Evolutionary conservation across 2,113 vertebrate genomes (phyloP), one percentile per base, ranked within the genome.

Genomic region (Gasterosteus nipponicus): DNA sequence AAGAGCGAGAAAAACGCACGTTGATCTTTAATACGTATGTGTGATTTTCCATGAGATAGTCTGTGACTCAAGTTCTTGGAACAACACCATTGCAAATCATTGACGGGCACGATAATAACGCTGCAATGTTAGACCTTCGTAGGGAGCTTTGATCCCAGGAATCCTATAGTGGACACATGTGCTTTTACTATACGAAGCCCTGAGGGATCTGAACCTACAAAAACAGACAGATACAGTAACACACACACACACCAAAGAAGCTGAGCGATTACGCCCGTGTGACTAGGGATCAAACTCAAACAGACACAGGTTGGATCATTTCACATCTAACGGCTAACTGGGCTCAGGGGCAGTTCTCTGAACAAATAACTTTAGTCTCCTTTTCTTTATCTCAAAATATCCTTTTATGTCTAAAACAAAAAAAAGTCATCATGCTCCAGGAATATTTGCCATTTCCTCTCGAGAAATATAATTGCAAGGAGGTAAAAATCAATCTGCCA

Each of bases 161-260:
- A 88, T 72, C 79, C 78, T 80, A 77, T 75, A 73, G 72, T 73
- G 81, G 77, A 81, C 86, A 91, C 88, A 92, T 86, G 12, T 91
- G 89, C 83, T 92, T 88, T 84, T 80, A 84, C 75, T 86, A 79
- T 80, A 80, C 3, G 12, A 33, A 58, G 66, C 70, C 91, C 86
- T 70, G 1, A 22, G 78, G 86, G 84, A 75, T 62, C 44, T 62
- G 39, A 75, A 29, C 56, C 60, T 73, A 80, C 72, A 72, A 76
- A 75, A 71, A 76, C 10, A 47, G 74, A 63, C 57, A 63, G 84
- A 85, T 81, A 81, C 75, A 80, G 86, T 88, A 90, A 91, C 88
- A 79, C 57, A 26, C 22, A 26, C 22, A 26, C 22, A 75, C 42
- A 76, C 56, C 62, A 64, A 84, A 82, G 82, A 58, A 29, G 41